Evolutionary conservation across 1,140 invertebrate species (phyloP).

Genomic region (Idris sp.): DNA sequence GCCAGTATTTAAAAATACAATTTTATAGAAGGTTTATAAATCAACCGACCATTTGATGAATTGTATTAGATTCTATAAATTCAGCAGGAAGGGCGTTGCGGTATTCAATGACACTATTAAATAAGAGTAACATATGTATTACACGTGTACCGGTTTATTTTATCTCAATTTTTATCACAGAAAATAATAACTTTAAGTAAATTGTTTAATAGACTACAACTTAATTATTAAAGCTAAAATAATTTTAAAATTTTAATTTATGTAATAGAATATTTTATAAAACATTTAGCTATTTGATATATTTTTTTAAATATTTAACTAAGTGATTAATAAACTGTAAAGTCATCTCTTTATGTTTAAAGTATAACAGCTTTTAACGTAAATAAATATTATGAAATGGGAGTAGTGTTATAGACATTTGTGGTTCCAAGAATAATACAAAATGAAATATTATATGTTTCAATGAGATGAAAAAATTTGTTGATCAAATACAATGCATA

Average conservation of each 20-base stretch:
- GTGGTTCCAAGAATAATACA: constrained; percentile 4
- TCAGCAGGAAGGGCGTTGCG: constrained; percentile 1
- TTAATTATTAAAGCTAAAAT: too few species aligned
- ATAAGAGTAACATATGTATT: too few species aligned
- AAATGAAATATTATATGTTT: constrained; percentile 1
- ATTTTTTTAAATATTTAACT: constrained; percentile 1
- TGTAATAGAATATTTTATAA: too few species aligned
- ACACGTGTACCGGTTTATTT: too few species aligned
- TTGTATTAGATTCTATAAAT: background rate
- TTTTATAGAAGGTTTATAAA: background rate
- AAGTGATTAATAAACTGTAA: too few species aligned
- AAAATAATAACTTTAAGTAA: too few species aligned
- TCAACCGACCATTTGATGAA: background rate
- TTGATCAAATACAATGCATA: background rate
- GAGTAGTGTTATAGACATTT: background rate
- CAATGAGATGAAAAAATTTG: background rate
- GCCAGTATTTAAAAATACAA: too few species aligned
- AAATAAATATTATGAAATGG: constrained; percentile 23
- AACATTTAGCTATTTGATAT: too few species aligned
- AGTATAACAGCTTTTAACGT: constrained; percentile 1
- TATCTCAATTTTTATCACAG: background rate
- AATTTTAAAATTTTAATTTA: too few species aligned
- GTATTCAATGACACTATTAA: background rate
- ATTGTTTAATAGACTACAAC: too few species aligned
- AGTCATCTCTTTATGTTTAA: background rate